These are phyloP conservation scores for Phyllostomus discolor DNA, from an alignment of 2,113 vertebrate genomes.

Conservation along the genomic window DNA sequence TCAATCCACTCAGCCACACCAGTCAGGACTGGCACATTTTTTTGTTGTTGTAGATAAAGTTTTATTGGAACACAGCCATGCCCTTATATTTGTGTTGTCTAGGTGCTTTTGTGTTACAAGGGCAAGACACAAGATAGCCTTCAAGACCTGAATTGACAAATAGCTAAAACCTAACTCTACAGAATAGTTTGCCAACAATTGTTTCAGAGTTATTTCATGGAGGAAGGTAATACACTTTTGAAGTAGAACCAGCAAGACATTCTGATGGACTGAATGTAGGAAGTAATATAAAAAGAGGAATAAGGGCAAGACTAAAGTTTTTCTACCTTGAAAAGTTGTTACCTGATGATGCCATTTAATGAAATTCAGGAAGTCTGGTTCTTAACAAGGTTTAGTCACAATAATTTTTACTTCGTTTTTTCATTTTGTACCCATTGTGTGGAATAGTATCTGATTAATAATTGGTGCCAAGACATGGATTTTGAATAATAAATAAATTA, in stretches of 20 bases:
- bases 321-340: constrained; percentile 16
- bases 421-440: background rate
- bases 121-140: background rate
- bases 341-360: background rate
- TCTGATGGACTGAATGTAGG: background rate
- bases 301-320: background rate
- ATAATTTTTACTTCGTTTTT: background rate
- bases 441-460: background rate
- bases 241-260: background rate
- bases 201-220: background rate
- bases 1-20: too few relatives aligned
- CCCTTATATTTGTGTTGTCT: background rate
- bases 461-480: background rate
- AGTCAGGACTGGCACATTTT: background rate
- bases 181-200: background rate
- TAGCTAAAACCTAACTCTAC: background rate
- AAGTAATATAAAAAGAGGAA: background rate
- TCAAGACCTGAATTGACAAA: background rate
- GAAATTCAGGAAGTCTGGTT: background rate
- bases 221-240: background rate
- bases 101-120: background rate
- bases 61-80: background rate
- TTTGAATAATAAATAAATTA: constrained; percentile 17
- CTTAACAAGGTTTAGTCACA: background rate
- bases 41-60: constrained; percentile 12